Evolutionary conservation across 1,140 invertebrate genomes (phyloP), one percentile per base, ranked within the genome.

Genomic region (Trichonephila inaurata): DNA sequence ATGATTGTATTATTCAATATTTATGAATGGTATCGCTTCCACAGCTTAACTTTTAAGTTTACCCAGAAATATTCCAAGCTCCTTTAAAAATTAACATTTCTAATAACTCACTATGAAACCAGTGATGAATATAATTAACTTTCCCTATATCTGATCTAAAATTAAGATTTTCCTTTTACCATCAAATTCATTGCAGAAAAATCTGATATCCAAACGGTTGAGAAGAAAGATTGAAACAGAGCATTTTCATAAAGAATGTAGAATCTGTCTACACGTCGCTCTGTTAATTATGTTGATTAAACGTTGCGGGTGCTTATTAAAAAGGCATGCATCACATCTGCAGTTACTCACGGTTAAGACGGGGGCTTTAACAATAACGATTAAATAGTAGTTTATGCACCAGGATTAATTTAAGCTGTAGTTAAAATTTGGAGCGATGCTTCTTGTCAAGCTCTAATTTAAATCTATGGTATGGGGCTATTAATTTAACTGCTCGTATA

Each of bases 401-500:
- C 0, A 28, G 72, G 72, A 77, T 77, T 77, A 77, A 77, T 77
- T 77, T 77, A 16, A 33, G 28, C 28, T 18, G 72, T 33, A 77
- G 72, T 77, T 77, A 77, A 77, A 77, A 77, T 77, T 14, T 40
- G 72, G 72, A 33, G 72, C 28, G 24, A 77, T 77, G 72, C 24
- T 51, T 51, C 33, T 40, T 77, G 72, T 77, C 72, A 77, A 18
- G 24, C 12, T 40, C 33, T 77, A 77, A 77, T 77, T 77, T 77
- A 28, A 33, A 77, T 77, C 72, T 77, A 77, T 77, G 72, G 72
- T 77, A 77, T 40, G 72, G 14, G 14, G 72, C 72, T 33, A 77
- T 77, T 77, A 77, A 77, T 77, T 77, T 77, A 77, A 77, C 72
- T 77, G 33, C 72, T 19, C 72, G 66, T 40, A 33, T 64, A 19